Base-by-base conservation (phyloP, 2,888 invertebrate genomes). In the Corythucha ciliata region DNA sequence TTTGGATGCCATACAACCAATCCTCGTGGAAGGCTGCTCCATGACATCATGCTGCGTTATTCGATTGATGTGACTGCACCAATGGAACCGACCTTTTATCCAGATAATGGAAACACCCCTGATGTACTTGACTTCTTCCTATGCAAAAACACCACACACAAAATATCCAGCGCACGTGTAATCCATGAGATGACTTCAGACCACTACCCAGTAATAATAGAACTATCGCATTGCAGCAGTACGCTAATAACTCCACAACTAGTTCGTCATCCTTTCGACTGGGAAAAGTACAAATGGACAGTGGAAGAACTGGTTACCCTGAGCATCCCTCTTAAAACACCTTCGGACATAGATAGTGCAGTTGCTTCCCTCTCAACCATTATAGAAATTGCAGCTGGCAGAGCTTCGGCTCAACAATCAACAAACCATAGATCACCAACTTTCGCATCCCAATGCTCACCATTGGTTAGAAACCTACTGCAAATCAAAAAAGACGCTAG, bases 181-280 rank as follows among this genome's bases (percentile, higher is more conserved):
- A 12, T 41, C 41, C 41, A 41, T 25, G 41, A 41, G 24, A 24
- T 41, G 25, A 41, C 24, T n/a, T 41, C 41, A 3, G 41, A 41
- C 14, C 41, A 41, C 41, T 41, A 41, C 25, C 41, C 41, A 3
- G 41, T 41, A 7, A 41, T 37, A 10, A 37, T 37, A 6, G 34
- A 34, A 18, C 34, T 34, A 6, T 6, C 34, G 18, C 34, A 34
- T 18, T 34, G 16, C 14, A 34, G 18, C 34, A 34, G 18, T 34
- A 10, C 34, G 34, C 4, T 4, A 16, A 16, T 34, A 34, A 10
- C 34, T 18, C 14, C 34, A 16, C 10, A 14, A 10, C 10, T 4
- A 34, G n/a, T n/a, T 36, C 14, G 21, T 21, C 14, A 20, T 21
- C 14, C 37, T 12, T 37, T 3, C 22, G 37, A 37, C 12, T 37